Conservation (phyloP, 2,113 vertebrate genomes). For the Dicentrarchus labrax region DNA sequence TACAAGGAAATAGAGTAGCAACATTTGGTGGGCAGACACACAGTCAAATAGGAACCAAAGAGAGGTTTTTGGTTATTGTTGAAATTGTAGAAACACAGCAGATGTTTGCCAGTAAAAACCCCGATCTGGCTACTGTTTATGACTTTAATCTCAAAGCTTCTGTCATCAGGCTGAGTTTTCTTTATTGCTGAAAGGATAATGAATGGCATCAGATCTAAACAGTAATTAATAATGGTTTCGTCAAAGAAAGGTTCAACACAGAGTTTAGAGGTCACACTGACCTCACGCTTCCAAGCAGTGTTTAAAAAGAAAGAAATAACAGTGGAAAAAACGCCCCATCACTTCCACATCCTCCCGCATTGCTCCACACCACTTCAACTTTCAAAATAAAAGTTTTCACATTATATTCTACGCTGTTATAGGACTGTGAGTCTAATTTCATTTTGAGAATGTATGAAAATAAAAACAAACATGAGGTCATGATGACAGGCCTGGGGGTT, state of each 20-base stretch:
- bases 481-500: conserved; percentile 37
- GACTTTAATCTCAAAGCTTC: conserved; percentile 45
- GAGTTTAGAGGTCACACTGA: conserved; percentile 30
- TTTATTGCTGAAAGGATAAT: conserved; percentile 60
- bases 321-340: conserved; percentile 29
- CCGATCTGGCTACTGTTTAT: conserved; percentile 51
- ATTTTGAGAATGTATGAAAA: conserved; percentile 30
- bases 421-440: neutral
- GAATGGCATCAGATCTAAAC: conserved; percentile 15
- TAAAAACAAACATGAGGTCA: conserved; percentile 41
- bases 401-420: neutral
- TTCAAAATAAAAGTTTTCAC: conserved; percentile 39
- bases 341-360: conserved; percentile 60
- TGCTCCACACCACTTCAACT: conserved; percentile 27
- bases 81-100: conserved; percentile 52
- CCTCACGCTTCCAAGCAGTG: conserved; percentile 12
- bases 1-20: conserved; percentile 73
- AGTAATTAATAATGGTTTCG: conserved; percentile 39
- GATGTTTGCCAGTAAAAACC: conserved; percentile 68
- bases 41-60: conserved; percentile 44
- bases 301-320: neutral
- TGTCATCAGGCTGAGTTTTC: conserved; percentile 53
- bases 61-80: conserved; percentile 56
- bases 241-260: conserved; percentile 29
- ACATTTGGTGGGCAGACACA: conserved; percentile 65